phyloP scores from a whole-genome alignment of 2,888 invertebrate genomes.

The Mantis religiosa region DNA sequence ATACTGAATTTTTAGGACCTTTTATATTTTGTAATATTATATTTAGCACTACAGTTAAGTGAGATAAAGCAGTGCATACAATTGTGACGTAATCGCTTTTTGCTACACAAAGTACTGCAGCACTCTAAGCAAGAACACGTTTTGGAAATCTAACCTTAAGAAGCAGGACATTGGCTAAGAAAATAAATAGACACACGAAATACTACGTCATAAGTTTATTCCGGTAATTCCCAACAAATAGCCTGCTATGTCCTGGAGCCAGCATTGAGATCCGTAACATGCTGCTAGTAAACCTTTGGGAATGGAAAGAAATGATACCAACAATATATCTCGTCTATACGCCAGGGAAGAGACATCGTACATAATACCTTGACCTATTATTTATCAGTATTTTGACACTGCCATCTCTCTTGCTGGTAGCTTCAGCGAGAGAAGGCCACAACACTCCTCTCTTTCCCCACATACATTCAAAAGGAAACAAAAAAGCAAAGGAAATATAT shows the following conservation, averaged over 20 bases:
- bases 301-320: background rate
- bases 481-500: background rate
- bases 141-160: too few relatives aligned
- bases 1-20: too few relatives aligned
- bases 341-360: background rate
- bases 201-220: background rate
- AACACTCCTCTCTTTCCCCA: background rate
- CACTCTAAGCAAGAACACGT: too few relatives aligned
- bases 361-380: conserved; percentile 18
- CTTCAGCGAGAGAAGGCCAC: background rate
- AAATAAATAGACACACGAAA: too few relatives aligned
- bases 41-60: too few relatives aligned
- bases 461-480: background rate
- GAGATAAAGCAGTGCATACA: too few relatives aligned
- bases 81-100: too few relatives aligned
- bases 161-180: too few relatives aligned
- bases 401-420: background rate
- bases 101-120: too few relatives aligned
- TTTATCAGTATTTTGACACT: conserved; percentile 27
- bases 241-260: background rate
- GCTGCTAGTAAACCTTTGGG: background rate
- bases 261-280: background rate
- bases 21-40: too few relatives aligned
- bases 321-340: background rate
- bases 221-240: background rate